Evolutionary conservation across 2,113 vertebrate species (phyloP), one percentile per base, ranked within the genome.

Genomic region (Leptobrachium ailaonicum): DNA sequence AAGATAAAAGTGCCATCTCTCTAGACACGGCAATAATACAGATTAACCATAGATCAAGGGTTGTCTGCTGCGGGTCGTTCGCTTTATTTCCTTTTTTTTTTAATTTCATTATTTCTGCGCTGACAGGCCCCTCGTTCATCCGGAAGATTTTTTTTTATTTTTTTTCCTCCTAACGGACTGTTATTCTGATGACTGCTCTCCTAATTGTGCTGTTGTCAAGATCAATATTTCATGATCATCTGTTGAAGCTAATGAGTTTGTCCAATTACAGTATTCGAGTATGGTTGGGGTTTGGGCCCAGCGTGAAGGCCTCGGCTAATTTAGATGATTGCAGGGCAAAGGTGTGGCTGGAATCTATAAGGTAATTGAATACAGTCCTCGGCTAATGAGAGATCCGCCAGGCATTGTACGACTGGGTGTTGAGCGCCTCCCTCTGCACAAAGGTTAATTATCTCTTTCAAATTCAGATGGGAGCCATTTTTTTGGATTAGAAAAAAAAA

Each of bases 151-250:
- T 3, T 60, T 81, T 32, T 32, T 32, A n/a, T 32, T 32, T 32
- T 32, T 32, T 32, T 32, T 32, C 20, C 20, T 32, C 20, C 20
- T 81, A 81, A 81, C 79, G 68, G 66, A 71, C 79, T 81, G 79
- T 81, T 74, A 81, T 81, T 81, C 66, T 56, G 64, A 66, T 81
- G 79, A 81, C 79, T 81, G 79, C 42, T 81, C 47, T 62, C 79
- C 72, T 81, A 81, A 75, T 81, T 81, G 79, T 81, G 79, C 71
- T 81, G 79, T 81, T 81, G 79, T 81, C 79, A 81, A 58, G 79
- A 81, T 81, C 79, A 81, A 81, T 81, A 81, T 74, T 81, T 81
- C 79, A 81, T 60, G 64, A 75, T 75, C 71, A 81, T 81, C 79
- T 75, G 79, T 72, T 75, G 79, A 69, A 81, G 79, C 71, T 81